Percentiles rank a stretch among this genome's conserved stretches.
phyloP scores from a whole-genome alignment of 2,888 invertebrate genomes.

The Brachyopa scutellaris region DNA sequence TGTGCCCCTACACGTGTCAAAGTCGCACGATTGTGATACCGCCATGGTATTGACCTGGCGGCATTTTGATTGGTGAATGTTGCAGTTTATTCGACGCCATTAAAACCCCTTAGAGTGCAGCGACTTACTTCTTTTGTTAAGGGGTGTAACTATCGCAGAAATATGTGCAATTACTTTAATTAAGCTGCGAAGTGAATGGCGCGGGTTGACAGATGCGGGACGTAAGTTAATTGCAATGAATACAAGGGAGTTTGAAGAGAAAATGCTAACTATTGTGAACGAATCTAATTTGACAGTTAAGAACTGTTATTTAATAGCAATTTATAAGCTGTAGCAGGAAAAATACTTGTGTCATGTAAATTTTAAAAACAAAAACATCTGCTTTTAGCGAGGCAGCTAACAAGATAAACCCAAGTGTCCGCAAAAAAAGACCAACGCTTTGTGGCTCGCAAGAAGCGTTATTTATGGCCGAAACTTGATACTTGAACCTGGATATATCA shows the following conservation, averaged over 20 bases:
- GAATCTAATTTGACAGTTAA: too few species aligned
- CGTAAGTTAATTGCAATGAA: conserved; percentile 1
- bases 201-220: conserved; percentile 3
- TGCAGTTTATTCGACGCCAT: neutral
- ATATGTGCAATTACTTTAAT: conserved; percentile 19
- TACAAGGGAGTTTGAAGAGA: too few species aligned
- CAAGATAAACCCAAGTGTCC: neutral
- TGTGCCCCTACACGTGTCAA: conserved; percentile 10
- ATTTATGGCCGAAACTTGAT: too few species aligned
- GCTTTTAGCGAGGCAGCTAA: neutral
- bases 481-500: too few species aligned
- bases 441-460: too few species aligned
- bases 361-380: neutral
- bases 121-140: neutral
- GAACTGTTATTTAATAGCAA: too few species aligned
- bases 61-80: conserved; percentile 16
- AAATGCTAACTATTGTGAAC: too few species aligned
- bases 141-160: neutral
- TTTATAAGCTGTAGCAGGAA: too few species aligned
- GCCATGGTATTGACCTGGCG: conserved; percentile 22
- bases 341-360: too few species aligned
- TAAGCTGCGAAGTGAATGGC: conserved; percentile 7
- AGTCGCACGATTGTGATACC: conserved; percentile 10
- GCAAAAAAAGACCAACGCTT: too few species aligned
- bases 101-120: neutral